Base-by-base conservation (phyloP, 2,797 vertebrate genomes). In the Varecia variegata region DNA sequence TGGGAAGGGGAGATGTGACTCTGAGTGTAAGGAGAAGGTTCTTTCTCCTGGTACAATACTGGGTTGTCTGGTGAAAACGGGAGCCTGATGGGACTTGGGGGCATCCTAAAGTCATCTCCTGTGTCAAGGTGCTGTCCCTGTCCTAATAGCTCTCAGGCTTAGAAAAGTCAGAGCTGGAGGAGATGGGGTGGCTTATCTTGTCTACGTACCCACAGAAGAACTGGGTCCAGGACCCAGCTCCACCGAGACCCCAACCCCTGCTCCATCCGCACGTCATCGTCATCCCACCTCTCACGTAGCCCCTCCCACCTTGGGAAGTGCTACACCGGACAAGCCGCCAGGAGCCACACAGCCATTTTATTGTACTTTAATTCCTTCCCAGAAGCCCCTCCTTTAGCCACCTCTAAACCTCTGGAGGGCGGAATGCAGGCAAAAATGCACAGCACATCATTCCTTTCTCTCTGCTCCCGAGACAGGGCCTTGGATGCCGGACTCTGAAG, bases 201-300 rank as follows among this genome's bases (percentile, higher is more conserved):
- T 89, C 56, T 79, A 27, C 0, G 2, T 14, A 32, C 25, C 6
- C 32, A 13, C 1, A 45, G 65, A 50, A 17, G 47, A 83, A 77
- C 1, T n/a, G 3, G 27, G 18, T 80, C 4, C 1, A 50, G 35
- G 40, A 80, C 8, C 7, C 27, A 88, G 52, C 3, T 73, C 21
- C 47, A 5, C 30, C 32, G 23, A 73, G 68, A 52, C 20, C 62
- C 27, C 80, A 70, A 8, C 54, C 21, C n/a, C n/a, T 1, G 17
- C 35, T 47, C 23, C 5, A 9, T 27, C 43, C 23, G 5, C 7
- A 17, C 2, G 3, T 67, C 62, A n/a, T 70, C 11, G 23, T 58
- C 56, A 27, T 60, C 84, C 18, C 11, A 35, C 9, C 9, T 60
- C 7, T 77, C 4, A 10, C 0, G 0, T 32, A 0, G 0, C 18